Evolutionary conservation across 2,888 invertebrate genomes (phyloP).

Genomic region (Diploptera punctata): DNA sequence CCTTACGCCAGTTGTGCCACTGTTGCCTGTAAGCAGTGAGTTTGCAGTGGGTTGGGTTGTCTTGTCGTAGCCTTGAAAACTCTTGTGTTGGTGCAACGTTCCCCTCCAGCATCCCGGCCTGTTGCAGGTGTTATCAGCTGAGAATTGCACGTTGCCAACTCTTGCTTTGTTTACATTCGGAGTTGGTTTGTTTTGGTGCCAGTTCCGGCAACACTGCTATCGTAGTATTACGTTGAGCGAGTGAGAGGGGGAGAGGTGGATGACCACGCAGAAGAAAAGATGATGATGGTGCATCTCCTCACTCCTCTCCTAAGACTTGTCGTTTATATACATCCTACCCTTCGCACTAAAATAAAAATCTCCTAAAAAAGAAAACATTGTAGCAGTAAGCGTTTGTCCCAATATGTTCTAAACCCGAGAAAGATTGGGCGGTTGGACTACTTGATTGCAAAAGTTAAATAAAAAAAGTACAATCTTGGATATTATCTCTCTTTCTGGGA

Average conservation of each 20-base stretch:
- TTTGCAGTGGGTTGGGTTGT: conserved; percentile 12
- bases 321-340: background rate
- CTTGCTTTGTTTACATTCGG: background rate
- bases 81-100: background rate
- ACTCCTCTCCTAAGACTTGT: conserved; percentile 1
- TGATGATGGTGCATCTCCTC: background rate
- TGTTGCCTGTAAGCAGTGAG: background rate
- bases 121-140: conserved; percentile 19
- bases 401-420: too few species aligned
- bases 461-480: too few species aligned
- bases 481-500: too few species aligned
- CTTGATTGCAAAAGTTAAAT: too few species aligned
- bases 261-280: conserved; percentile 10
- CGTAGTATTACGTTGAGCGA: too few species aligned
- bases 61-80: conserved; percentile 1
- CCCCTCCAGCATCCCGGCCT: conserved; percentile 4
- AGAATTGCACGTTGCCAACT: background rate
- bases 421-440: too few species aligned
- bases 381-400: too few species aligned
- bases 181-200: conserved; percentile 5
- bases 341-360: background rate
- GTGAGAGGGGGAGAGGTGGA: conserved; percentile 14
- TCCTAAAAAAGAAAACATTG: too few species aligned
- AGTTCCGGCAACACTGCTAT: background rate
- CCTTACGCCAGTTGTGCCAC: background rate